Evolutionary conservation across 2,888 invertebrate genomes (phyloP), one percentile per base, ranked within the genome.

Genomic region (Synergus itoensis): DNA sequence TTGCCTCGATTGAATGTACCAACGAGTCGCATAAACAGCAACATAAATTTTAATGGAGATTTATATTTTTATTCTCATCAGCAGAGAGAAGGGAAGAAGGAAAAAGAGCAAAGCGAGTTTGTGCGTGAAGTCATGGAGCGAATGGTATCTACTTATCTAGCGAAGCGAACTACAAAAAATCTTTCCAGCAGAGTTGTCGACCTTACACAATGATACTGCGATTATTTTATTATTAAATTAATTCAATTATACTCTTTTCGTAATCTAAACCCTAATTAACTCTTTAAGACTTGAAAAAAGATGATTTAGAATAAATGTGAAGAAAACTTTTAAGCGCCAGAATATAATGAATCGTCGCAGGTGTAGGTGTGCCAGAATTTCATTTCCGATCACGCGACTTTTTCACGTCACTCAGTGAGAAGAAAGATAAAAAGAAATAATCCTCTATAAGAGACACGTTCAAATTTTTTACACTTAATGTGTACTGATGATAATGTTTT

Each of bases 31-130:
- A 86, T 83, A 87, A 87, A 86, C 86, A 86, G 84, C 80, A 81
- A 81, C 85, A 87, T 88, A 84, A 89, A 88, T 88, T 88, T 86
- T 86, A 85, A 87, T 85, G 81, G 82, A 86, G 83, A 80, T 84
- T 86, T 83, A 85, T 81, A 84, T 86, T 88, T 88, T 85, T 84
- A 85, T 86, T 86, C 86, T 86, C 83, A 83, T 85, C 85, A 77
- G 84, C 80, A 79, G 84, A 82, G 84, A 83, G 53, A 73, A 53
- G 73, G 36, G n/a, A 73, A 73, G 53, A 36, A 53, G 18, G 43
- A 84, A 77, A 81, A 57, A 79, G 84, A 84, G 81, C 87, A 85
- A 90, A 88, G 90, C 86, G 89, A 88, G 89, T 89, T 89, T 89
- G 88, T 90, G 91, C n/a, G 40, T 41, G 8, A 65, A 65, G 41